Conservation (phyloP, 2,113 vertebrate genomes). For the Melanotaenia duboulayi region DNA sequence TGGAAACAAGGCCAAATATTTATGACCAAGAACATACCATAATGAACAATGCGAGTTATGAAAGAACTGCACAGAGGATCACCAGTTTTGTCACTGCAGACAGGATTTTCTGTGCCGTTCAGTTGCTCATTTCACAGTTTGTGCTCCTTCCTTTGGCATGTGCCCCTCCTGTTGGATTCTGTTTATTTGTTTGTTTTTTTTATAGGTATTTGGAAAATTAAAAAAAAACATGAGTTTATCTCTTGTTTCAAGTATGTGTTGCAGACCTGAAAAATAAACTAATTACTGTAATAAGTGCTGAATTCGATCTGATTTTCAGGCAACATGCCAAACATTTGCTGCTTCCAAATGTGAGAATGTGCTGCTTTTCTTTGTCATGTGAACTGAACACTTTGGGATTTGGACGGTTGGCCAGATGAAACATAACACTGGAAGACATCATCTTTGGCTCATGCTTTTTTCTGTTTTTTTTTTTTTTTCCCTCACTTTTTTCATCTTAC, state of each 20-base stretch:
- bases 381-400: background rate
- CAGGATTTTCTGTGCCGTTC: constrained; percentile 52
- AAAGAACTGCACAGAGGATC: constrained; percentile 64
- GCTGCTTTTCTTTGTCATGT: background rate
- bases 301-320: background rate
- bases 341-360: background rate
- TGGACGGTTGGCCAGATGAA: background rate
- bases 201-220: background rate
- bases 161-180: constrained; percentile 5
- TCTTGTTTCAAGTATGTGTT: background rate
- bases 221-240: background rate
- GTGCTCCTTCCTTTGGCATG: constrained; percentile 22
- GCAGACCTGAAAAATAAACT: background rate
- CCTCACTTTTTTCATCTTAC: background rate
- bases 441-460: background rate
- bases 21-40: constrained; percentile 68
- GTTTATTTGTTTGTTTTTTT: background rate
- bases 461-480: background rate
- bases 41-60: constrained; percentile 73
- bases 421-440: background rate
- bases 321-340: background rate
- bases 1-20: constrained; percentile 74
- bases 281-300: background rate
- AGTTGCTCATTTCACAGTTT: constrained; percentile 60
- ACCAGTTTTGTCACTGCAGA: constrained; percentile 39